Evolutionary conservation across 2,888 invertebrate species (phyloP), one percentile per base, ranked within the genome.

Genomic region (Pristionchus entomophagus): DNA sequence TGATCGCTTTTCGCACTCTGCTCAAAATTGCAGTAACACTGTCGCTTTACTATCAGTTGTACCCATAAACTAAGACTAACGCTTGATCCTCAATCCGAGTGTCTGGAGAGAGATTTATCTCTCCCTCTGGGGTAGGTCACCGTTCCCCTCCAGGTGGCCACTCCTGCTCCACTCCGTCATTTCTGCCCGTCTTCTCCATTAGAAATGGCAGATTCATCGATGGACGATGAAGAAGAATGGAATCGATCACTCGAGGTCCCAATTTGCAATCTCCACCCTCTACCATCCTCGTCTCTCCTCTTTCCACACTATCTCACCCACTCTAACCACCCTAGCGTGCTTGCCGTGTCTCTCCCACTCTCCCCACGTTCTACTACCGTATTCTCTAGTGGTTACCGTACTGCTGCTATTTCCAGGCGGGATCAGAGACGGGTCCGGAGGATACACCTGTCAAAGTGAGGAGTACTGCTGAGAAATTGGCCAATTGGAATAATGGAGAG

Each of bases 401-500:
- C 5, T 22, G 12, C 19, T 56, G 5, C 32, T 29, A 17, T 22
- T 51, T 80, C 35, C 78, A 80, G 78, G 51, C 35, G 51, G 78
- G 78, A 80, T 80, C 78, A 4, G 78, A 80, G 51, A 80, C 78
- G 10, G 49, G 51, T 29, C n/a, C 73, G n/a, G 78, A 80, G 8
- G 78, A 80, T 32, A 80, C 51, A 51, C 51, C 78, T 5, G 32
- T 82, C 26, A 82, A 82, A 51, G 78, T 65, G 78, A 77, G 62
- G 53, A 86, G 62, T 78, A 69, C 84, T 26, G 91, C 89, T 22
- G 90, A 90, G 85, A 84, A 89, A 84, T 82, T 90, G 73, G 90
- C 89, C 4, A 89, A 89, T 77, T 90, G 90, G 90, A 87, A 88
- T n/a, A 65, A 65, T 32, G 83, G 49, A 22, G 49, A 84, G 35